Base-by-base conservation (phyloP, 2,797 vertebrate genomes). In the Dicrostonyx torquatus region DNA sequence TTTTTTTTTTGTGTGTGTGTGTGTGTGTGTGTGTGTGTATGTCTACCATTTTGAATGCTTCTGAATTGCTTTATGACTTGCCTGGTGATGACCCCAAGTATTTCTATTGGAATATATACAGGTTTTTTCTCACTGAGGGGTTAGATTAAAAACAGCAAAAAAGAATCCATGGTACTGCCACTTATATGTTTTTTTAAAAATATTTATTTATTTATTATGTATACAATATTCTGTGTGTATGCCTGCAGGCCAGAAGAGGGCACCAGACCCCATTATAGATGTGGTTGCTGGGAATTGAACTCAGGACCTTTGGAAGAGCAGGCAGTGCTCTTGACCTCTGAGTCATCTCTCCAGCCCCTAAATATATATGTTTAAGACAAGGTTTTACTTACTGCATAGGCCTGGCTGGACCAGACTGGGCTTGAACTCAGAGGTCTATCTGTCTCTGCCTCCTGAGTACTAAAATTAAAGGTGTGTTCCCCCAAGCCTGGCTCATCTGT, bases 61-160 rank as follows among this genome's bases (percentile, higher is more conserved):
- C 5, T 58, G 26, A 60, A 15, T 87, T 58, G 55, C 55, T 85
- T 68, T 68, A 12, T 85, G 60, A 15, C 64, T 89, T 93, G 18
- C 12, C 6, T 91, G 50, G 66, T 83, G 31, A 64, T 94, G 18
- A 50, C 20, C 40, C 50, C 2, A 13, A 34, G 58, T 82, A 90
- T 93, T 94, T 73, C 34, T 91, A 0, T 78, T 94, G 70, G 17
- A 55, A 31, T 64, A 11, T 91, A 93, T 55, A 64, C 43, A 43
- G 37, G n/a, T n/a, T 55, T 91, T 88, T 94, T 91, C 4, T 58
- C 60, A 82, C 43, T 2, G 84, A 95, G 24, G 9, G 10, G 78
- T 93, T 90, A 79, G 82, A 77, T 92, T 96, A 89, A 88, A 24
- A 94, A 94, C 60, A 34, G 77, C 24, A 43, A 45, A 31, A 58